Conservation (phyloP, 2,113 vertebrate species). For the Platysteira castanea region DNA sequence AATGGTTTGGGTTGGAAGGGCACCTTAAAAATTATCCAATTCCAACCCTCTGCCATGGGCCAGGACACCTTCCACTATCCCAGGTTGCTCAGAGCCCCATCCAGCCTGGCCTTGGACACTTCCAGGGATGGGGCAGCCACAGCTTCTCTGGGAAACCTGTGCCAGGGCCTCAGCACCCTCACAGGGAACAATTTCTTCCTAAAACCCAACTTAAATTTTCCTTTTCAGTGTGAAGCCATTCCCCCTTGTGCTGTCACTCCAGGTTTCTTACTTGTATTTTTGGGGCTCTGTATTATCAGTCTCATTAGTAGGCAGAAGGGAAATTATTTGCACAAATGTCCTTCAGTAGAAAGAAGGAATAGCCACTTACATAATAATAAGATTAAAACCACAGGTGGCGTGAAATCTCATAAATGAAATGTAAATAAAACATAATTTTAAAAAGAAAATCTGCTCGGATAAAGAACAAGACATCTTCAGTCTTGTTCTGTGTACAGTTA, state of each 20-base stretch:
- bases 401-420: not conserved
- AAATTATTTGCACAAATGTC: not conserved
- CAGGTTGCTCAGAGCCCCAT: not conserved
- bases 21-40: fast-evolving
- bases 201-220: not conserved
- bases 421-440: not conserved
- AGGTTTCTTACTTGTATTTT: not conserved
- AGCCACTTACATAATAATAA: not conserved
- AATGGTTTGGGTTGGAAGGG: not conserved
- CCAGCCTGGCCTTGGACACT: fast-evolving
- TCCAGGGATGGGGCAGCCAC: not conserved
- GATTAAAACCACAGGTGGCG: not conserved
- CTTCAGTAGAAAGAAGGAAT: not conserved
- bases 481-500: not conserved
- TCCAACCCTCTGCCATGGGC: fast-evolving
- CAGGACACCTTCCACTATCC: not conserved
- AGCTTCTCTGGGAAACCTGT: not conserved
- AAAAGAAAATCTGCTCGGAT: not conserved
- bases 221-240: not conserved
- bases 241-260: not conserved
- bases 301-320: not conserved
- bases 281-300: fast-evolving
- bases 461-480: not conserved
- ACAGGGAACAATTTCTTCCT: not conserved
- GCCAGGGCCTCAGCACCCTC: fast-evolving